Evolutionary conservation across 2,888 invertebrate species (phyloP).

Genomic region (Amphipyra tragopoginis): DNA sequence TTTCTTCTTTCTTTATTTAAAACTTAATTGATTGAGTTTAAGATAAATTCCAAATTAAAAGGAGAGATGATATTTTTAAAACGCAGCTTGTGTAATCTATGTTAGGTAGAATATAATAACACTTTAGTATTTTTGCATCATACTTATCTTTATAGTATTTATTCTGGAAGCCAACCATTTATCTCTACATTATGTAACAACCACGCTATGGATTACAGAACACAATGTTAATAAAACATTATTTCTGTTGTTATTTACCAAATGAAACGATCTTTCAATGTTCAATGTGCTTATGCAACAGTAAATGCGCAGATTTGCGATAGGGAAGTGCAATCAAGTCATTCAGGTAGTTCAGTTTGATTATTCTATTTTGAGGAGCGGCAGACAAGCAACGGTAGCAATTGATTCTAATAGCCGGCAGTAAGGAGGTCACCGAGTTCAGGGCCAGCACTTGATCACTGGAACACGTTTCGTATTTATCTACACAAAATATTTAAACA

Average conservation of each 20-base stretch:
- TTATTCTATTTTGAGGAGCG: constrained; percentile 65
- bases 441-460: constrained; percentile 72
- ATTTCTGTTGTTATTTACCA: constrained; percentile 19
- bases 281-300: constrained; percentile 26
- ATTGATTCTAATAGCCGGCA: constrained; percentile 72
- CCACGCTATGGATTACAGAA: not conserved
- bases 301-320: constrained; percentile 48
- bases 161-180: not conserved
- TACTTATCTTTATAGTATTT: not conserved
- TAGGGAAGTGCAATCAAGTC: constrained; percentile 65
- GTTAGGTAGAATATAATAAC: no score
- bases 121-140: no score
- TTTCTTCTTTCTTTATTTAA: no score
- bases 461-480: constrained; percentile 69
- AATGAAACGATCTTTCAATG: constrained; percentile 19
- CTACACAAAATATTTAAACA: constrained; percentile 69
- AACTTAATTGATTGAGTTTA: no score
- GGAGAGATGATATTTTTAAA: no score
- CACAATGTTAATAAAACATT: constrained; percentile 6
- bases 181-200: constrained; percentile 1
- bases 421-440: constrained; percentile 76
- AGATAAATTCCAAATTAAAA: no score
- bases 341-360: constrained; percentile 61
- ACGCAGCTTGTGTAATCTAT: no score
- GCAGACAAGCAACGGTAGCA: constrained; percentile 61